These are phyloP conservation scores for Thaumetopoea pityocampa DNA, from an alignment of 1,140 invertebrate genomes.

Conservation along the genomic window DNA sequence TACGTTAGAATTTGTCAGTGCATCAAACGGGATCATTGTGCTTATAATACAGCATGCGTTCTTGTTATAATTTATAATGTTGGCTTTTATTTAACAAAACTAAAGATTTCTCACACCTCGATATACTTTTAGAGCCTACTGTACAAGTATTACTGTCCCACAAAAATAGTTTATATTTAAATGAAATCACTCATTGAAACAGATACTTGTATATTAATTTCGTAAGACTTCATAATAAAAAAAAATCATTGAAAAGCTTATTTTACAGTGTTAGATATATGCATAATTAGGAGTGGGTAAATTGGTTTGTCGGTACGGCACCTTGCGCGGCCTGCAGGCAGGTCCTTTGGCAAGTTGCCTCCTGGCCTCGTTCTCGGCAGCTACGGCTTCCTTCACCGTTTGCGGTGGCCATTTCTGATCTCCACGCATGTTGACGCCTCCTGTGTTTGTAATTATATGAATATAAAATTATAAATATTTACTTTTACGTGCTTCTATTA, in stretches of 20 bases:
- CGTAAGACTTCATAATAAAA: too few species aligned
- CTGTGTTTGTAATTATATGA: slow-evolving; percentile 39
- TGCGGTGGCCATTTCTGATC: slow-evolving; percentile 90
- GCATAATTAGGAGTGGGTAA: too few species aligned
- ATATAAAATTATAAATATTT: neutral
- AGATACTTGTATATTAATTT: too few species aligned
- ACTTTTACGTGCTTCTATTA: too few species aligned
- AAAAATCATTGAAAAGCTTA: too few species aligned
- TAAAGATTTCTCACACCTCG: slow-evolving; percentile 12
- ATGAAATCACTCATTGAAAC: too few species aligned
- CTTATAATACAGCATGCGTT: slow-evolving; percentile 29
- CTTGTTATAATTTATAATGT: slow-evolving; percentile 21
- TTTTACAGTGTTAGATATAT: too few species aligned
- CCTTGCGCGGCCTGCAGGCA: slow-evolving; percentile 81
- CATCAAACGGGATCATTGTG: slow-evolving; percentile 1
- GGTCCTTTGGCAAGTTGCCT: slow-evolving; percentile 83
- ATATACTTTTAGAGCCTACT: neutral
- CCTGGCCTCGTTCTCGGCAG: slow-evolving; percentile 83
- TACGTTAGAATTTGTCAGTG: slow-evolving; percentile 3
- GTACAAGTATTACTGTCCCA: too few species aligned
- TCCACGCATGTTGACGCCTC: slow-evolving; percentile 86
- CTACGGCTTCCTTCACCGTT: slow-evolving; percentile 82
- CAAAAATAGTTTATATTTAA: too few species aligned
- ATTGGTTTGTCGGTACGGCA: slow-evolving; percentile 15
- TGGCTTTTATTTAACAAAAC: slow-evolving; percentile 9